phyloP scores from a whole-genome alignment of 2,797 vertebrate genomes.

The Aulostomus chinensis region DNA sequence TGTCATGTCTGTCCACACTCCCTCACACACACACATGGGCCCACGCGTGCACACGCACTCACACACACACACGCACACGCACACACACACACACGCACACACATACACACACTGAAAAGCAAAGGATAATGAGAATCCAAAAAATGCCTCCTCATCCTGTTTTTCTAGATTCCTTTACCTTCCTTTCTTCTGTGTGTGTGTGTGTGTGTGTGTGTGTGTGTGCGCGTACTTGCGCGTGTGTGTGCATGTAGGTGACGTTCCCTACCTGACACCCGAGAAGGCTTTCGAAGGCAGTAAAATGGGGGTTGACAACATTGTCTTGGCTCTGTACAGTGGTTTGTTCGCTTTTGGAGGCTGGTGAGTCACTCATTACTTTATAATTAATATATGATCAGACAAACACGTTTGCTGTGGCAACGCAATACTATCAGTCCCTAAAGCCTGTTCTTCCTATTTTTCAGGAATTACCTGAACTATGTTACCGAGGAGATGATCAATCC shows the following conservation, averaged over 20 bases:
- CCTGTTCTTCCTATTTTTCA: conserved; percentile 58
- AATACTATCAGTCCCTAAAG: background rate
- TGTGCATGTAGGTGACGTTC: conserved; percentile 80
- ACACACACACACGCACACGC: no score
- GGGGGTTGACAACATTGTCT: conserved; percentile 89
- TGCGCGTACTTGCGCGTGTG: background rate
- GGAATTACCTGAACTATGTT: conserved; percentile 99
- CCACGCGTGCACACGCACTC: no score
- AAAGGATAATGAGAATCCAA: no score
- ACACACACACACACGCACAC: no score
- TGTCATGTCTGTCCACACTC: conserved; percentile 37
- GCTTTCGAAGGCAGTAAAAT: conserved; percentile 88
- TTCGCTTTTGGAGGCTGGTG: conserved; percentile 99
- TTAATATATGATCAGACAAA: no score
- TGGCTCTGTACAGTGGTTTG: conserved; percentile 96
- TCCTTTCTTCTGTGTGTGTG: background rate
- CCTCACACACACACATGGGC: background rate
- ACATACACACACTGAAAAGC: no score
- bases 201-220: background rate
- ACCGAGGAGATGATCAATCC: conserved; percentile 99
- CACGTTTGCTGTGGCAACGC: background rate
- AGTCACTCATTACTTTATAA: conserved; percentile 37
- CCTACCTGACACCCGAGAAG: conserved; percentile 79
- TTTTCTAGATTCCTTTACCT: background rate
- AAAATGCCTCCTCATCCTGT: background rate